phyloP scores from a whole-genome alignment of 1,140 invertebrate genomes.

The Magallana angulata region DNA sequence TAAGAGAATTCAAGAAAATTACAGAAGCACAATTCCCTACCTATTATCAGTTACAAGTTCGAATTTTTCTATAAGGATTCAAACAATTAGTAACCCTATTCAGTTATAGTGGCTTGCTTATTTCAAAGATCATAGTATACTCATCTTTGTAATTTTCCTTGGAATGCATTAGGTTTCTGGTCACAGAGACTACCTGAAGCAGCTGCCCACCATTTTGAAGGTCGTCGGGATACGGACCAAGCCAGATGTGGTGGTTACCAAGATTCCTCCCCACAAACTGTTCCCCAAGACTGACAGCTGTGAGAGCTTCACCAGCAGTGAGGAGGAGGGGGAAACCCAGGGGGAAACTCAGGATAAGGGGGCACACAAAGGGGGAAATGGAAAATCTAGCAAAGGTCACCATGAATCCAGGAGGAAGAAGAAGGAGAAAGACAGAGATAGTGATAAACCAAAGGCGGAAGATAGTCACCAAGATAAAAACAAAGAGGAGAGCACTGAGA shows the following conservation, averaged over 20 bases:
- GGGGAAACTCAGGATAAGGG: neutral
- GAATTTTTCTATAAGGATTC: too few relatives aligned
- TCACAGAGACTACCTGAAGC: constrained; percentile 84
- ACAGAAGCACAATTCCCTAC: too few relatives aligned
- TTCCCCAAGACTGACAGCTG: constrained; percentile 17
- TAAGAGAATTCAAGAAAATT: too few relatives aligned
- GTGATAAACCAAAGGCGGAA: neutral
- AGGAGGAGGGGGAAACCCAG: constrained; percentile 37
- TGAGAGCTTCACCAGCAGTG: constrained; percentile 54
- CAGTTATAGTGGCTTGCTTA: too few relatives aligned
- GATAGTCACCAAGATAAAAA: neutral
- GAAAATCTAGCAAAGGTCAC: neutral
- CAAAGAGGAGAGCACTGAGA: neutral
- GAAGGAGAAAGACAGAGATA: neutral
- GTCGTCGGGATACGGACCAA: constrained; percentile 79
- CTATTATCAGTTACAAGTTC: too few relatives aligned
- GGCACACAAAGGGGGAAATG: neutral
- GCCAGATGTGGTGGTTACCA: constrained; percentile 52
- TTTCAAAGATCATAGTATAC: too few relatives aligned
- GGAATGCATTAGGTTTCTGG: constrained; percentile 70
- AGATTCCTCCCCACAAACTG: constrained; percentile 25
- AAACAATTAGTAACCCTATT: too few relatives aligned
- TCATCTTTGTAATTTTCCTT: neutral
- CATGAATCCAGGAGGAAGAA: neutral
- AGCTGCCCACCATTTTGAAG: constrained; percentile 82